A percentile compares a stretch with the other conserved stretches of the same genome.
Conservation (phyloP, 2,888 invertebrate species). For the Amphimallon solstitiale region DNA sequence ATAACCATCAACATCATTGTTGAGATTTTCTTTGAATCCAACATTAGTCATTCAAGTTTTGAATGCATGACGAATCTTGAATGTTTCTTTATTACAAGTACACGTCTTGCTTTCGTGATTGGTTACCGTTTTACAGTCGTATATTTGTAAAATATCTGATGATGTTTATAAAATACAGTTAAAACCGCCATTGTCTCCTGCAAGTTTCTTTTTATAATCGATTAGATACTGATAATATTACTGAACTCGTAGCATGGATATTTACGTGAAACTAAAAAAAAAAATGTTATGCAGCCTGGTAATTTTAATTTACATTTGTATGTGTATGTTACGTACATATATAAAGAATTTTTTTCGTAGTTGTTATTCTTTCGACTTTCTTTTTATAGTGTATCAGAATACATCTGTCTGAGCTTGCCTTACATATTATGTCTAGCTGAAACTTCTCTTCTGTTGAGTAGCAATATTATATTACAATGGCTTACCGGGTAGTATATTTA, state of each 20-base stretch:
- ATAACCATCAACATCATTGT: constrained; percentile 17
- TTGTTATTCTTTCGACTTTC: no score
- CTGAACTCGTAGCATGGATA: not conserved
- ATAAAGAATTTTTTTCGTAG: no score
- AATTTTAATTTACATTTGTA: no score
- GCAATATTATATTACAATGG: no score
- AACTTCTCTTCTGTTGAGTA: no score
- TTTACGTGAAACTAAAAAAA: not conserved
- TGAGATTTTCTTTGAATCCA: constrained; percentile 21
- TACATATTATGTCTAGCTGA: no score
- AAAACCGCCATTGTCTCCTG: not conserved
- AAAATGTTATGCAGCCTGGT: no score
- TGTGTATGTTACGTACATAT: no score
- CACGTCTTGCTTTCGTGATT: constrained; percentile 24
- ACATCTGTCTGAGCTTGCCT: no score
- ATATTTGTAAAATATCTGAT: constrained; percentile 8
- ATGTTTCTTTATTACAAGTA: constrained; percentile 12
- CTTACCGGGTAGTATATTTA: no score
- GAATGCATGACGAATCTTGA: constrained; percentile 30
- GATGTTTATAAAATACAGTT: not conserved
- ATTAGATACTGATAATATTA: not conserved
- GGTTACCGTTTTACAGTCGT: not conserved
- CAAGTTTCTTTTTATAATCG: not conserved
- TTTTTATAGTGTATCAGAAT: no score
- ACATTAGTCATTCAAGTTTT: constrained; percentile 26